Base-by-base conservation (phyloP, 2,888 invertebrate species). In the Agrochola macilenta region DNA sequence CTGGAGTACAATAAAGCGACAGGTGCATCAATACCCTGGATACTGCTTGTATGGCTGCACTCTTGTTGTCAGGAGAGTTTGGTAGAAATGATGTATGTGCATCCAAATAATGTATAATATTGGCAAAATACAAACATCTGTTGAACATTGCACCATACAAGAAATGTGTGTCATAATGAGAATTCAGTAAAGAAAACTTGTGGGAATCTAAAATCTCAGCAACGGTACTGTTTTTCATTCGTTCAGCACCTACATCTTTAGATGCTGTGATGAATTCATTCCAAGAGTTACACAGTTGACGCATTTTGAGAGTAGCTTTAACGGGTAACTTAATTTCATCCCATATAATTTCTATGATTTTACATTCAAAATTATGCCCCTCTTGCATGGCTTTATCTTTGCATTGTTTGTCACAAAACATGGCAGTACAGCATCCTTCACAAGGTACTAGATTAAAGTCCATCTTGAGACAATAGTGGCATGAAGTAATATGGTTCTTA, bases 21-120 rank as follows among this genome's bases (percentile, higher is more conserved):
- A 81, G 52, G 23, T 81, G 84, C 83, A 81, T 73, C 83, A 81
- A n/a, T 12, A 81, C 69, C 43, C 84, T 83, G 35, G 73, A 43
- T 12, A 83, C 43, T 35, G 81, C 81, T 11, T 26, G 57, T 58
- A 74, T 66, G 23, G 83, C 81, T 57, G 69, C 79, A 35, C 17
- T 74, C 57, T 79, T 82, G 0, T 83, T 57, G 2, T 74, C 69
- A 2, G 73, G 57, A 58, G 26, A 66, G 20, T n/a, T 66, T 30
- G 81, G 81, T 12, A 82, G 57, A 60, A 82, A 82, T 2, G 73
- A 83, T 66, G 81, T 81, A 26, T 0, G 14, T 52, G 9, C 26
- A 35, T 82, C 81, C 61, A 82, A 66, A 66, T 46, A 70, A 83
- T 82, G 57, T 66, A 82, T 73, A 43, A 82, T 11, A 58, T 78